Evolutionary conservation across 2,113 vertebrate species (phyloP), one percentile per base, ranked within the genome.

Genomic region (Mobula hypostoma): DNA sequence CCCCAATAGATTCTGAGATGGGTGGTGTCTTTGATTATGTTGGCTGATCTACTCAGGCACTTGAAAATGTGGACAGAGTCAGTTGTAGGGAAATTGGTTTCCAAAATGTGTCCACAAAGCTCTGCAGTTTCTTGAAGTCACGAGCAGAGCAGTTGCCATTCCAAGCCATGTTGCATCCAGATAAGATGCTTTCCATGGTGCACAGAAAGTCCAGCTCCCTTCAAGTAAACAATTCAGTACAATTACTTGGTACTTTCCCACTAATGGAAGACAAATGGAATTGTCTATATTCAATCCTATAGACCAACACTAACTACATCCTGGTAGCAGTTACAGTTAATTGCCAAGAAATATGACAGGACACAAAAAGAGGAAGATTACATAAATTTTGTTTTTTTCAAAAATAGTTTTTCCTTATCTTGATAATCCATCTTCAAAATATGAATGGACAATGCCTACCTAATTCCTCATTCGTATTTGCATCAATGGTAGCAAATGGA

Each of bases 381-480:
- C 17, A 40, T 19, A 83, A 48, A 8, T 56, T 56, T 56, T 82
- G 24, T 40, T 2, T 11, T 11, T 17, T 88, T n/a, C 21, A 9
- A 6, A 88, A 88, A 63, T n/a, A n/a, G 29, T 19, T 68, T 93
- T 76, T 72, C 8, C 21, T 76, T 56, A 17, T 72, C 2, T 36
- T 72, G 7, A 90, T 61, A n/a, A 72, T 72, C 63, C 66, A 72
- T 4, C 40, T 92, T 72, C 68, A 92, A 74, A 40, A n/a, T 3
- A 74, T 21, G 12, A 93, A 76, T 74, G 5, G 2, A 36, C n/a
- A 93, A 93, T 74, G 87, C 98, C 96, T 96, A 99, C 99, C 98
- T 7, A 99, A 95, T 94, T 99, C 99, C 95, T 99, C 99, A 94
- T 99, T 99, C 94, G 97, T 98, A 96, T 97, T 98, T 94, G 97